These are phyloP conservation scores for Rhaphigaster nebulosa DNA, from an alignment of 2,888 invertebrate genomes.

Conservation along the genomic window DNA sequence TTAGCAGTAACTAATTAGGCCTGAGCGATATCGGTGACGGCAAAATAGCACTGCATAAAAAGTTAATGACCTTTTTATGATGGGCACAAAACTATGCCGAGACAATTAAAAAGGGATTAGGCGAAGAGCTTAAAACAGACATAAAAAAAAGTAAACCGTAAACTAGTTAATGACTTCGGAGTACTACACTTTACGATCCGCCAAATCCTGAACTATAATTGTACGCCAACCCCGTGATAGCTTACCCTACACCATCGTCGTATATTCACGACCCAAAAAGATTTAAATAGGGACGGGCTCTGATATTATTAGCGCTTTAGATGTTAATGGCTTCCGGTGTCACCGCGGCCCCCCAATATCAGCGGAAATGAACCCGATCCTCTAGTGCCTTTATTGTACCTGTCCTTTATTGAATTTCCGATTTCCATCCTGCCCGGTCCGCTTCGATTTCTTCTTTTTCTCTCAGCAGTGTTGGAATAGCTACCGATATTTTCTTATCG, in stretches of 20 bases:
- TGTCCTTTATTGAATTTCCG: background rate
- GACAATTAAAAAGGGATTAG: background rate
- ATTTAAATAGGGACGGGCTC: background rate
- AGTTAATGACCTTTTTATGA: background rate
- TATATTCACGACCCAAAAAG: background rate
- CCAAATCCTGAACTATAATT: background rate
- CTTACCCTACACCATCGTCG: too few relatives aligned
- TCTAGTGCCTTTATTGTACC: background rate
- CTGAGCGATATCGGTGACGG: background rate
- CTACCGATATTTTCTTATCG: background rate
- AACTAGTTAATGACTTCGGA: background rate
- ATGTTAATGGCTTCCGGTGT: constrained; percentile 33
- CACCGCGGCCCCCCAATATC: background rate
- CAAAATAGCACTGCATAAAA: background rate
- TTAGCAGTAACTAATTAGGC: too few relatives aligned
- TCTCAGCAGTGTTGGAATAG: background rate
- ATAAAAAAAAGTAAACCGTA: background rate
- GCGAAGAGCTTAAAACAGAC: background rate
- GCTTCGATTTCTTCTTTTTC: background rate
- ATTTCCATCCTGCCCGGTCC: background rate
- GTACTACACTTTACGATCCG: background rate
- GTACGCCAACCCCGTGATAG: background rate
- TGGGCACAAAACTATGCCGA: background rate
- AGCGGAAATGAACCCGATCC: constrained; percentile 22
- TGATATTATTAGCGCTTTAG: background rate